Base-by-base conservation (phyloP, 2,888 invertebrate genomes). In the Calliphora vomitoria region DNA sequence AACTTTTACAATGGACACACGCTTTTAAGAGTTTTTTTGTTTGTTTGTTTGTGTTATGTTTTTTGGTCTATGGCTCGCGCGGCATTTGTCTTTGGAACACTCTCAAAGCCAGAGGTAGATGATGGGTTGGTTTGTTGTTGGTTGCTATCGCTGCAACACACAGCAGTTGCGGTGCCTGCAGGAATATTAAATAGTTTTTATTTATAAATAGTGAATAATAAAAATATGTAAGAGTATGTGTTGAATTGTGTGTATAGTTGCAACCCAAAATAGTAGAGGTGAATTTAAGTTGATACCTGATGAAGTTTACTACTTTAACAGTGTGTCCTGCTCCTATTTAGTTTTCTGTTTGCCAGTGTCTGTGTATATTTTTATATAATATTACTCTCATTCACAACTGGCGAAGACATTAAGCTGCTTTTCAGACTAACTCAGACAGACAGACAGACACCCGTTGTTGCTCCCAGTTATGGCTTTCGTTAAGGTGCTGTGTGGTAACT, bases 181-280 rank as follows among this genome's bases (percentile, higher is more conserved):
- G 85, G 90, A 88, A 91, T 91, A 92, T 91, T 91, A 92, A 92
- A 91, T 91, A 92, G 91, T 92, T 92, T 91, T 92, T 92, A 90
- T 92, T 92, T 91, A 91, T 25, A 25, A 25, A 25, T 91, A 90
- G 90, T 89, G 83, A 86, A 83, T 89, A 84, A 89, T 88, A 89
- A 87, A 87, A 35, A 35, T 0, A n/a, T n/a, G n/a, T n/a, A 35
- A 90, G 74, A 31, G 55, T 55, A 3, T 18, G 13, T 69, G 1
- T 79, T 62, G 18, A 20, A 55, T 41, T 6, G 8, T 8, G 8
- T 18, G 68, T 58, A n/a, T 44, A 55, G 0, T 79, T 79, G 31
- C 47, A 20, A 60, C 3, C 18, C 20, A 31, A 50, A 68, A 55
- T 25, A n/a, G 31, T 64, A n/a, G 44, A 78, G 55, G 62, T 55